Conservation (phyloP, 2,888 invertebrate species). For the Lasiommata megera region DNA sequence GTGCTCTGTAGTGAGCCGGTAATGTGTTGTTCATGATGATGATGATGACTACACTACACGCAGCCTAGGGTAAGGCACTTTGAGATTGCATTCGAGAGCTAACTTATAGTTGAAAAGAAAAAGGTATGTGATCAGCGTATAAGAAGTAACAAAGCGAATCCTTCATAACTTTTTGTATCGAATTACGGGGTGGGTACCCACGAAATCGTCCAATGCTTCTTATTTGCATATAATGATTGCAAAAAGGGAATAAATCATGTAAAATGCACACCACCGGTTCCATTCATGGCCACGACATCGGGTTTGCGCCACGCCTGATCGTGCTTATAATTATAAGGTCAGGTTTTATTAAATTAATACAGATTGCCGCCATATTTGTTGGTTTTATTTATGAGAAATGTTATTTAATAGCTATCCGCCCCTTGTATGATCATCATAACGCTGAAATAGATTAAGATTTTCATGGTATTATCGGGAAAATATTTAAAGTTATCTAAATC, state of each 20-base stretch:
- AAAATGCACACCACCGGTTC: conserved; percentile 19
- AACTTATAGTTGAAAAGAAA: too few relatives aligned
- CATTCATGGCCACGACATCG: conserved; percentile 33
- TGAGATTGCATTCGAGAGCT: too few relatives aligned
- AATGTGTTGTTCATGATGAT: too few relatives aligned
- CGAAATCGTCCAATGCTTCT: conserved; percentile 13
- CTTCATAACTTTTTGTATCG: conserved; percentile 2
- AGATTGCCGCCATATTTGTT: conserved; percentile 23
- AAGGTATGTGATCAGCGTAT: background rate
- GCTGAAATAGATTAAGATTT: too few relatives aligned
- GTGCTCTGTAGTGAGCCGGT: too few relatives aligned
- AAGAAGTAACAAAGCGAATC: background rate
- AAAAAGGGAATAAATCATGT: conserved; percentile 28
- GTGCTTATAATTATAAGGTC: conserved; percentile 38
- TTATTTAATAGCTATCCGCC: too few relatives aligned
- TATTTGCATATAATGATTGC: conserved; percentile 31
- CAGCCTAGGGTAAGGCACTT: too few relatives aligned
- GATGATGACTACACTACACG: too few relatives aligned
- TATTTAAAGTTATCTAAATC: too few relatives aligned
- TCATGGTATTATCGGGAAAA: too few relatives aligned
- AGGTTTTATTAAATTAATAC: conserved; percentile 40
- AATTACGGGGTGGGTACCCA: background rate
- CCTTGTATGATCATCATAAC: too few relatives aligned
- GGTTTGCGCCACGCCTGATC: conserved; percentile 32
- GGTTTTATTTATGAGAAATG: too few relatives aligned